phyloP scores from a whole-genome alignment of 2,113 vertebrate species.

The Triplophysa tibetana region DNA sequence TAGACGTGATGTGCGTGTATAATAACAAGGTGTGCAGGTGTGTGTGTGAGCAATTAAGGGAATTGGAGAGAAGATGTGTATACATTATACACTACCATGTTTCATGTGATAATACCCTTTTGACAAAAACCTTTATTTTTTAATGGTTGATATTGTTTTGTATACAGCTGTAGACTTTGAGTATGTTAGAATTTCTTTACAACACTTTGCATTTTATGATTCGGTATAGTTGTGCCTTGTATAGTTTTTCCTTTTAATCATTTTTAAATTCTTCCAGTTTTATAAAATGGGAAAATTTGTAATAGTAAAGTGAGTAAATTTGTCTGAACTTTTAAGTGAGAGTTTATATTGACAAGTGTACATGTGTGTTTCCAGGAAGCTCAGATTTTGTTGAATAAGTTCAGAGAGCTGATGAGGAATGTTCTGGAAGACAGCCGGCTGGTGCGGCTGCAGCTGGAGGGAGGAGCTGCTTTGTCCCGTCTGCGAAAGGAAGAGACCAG shows the following conservation, averaged over 20 bases:
- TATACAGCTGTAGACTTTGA: too few species aligned
- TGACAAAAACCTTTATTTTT: too few species aligned
- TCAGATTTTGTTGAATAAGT: conserved; percentile 68
- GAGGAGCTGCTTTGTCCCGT: conserved; percentile 78
- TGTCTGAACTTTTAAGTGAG: background rate
- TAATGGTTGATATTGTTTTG: too few species aligned
- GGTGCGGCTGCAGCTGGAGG: conserved; percentile 85
- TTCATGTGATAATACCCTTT: too few species aligned
- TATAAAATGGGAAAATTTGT: background rate
- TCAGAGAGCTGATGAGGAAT: conserved; percentile 77
- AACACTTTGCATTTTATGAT: too few species aligned
- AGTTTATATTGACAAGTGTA: background rate
- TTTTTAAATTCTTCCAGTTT: too few species aligned
- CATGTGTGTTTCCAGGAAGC: conserved; percentile 76
- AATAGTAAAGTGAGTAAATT: background rate
- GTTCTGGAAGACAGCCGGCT: conserved; percentile 82
- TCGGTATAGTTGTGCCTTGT: too few species aligned
- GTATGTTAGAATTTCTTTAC: too few species aligned
- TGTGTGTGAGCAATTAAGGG: background rate
- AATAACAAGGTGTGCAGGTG: conserved; percentile 10
- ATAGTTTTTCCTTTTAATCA: too few species aligned
- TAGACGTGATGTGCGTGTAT: background rate
- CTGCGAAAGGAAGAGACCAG: conserved; percentile 81
- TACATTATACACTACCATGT: background rate
- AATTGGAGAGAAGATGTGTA: background rate